These are phyloP conservation scores for Cephus rjabovi DNA, from an alignment of 2,888 invertebrate genomes.

Conservation along the genomic window DNA sequence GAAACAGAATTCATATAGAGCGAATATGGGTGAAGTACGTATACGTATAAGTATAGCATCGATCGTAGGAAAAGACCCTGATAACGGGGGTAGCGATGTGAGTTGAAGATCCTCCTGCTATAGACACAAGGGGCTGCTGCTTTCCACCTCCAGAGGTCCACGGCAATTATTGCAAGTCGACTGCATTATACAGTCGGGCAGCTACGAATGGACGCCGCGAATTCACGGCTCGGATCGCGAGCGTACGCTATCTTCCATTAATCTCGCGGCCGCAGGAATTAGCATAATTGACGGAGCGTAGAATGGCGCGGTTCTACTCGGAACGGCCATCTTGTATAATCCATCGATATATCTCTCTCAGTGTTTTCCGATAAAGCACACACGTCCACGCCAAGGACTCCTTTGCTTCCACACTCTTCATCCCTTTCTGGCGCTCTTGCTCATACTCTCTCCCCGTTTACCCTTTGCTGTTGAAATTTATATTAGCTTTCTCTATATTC, in stretches of 20 bases:
- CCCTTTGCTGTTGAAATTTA: not conserved
- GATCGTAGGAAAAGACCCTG: not conserved
- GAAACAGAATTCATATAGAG: not conserved
- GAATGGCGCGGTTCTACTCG: slow-evolving; percentile 62
- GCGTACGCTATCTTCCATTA: slow-evolving; percentile 61
- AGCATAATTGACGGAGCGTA: slow-evolving; percentile 66
- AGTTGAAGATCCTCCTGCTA: not conserved
- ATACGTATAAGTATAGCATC: not conserved
- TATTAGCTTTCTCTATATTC: not conserved
- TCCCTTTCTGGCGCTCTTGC: not conserved
- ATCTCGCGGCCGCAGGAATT: slow-evolving; percentile 65
- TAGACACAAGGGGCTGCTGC: not conserved
- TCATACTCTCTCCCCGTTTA: too few species aligned
- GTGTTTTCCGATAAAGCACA: slow-evolving; percentile 58
- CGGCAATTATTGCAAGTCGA: slow-evolving; percentile 33
- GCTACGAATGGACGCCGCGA: slow-evolving; percentile 49
- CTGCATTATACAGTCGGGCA: slow-evolving; percentile 51
- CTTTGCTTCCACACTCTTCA: not conserved
- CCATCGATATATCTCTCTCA: slow-evolving; percentile 63
- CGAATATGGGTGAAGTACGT: not conserved
- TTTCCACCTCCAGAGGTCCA: not conserved
- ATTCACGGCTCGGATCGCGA: slow-evolving; percentile 37
- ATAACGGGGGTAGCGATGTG: not conserved
- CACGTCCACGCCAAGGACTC: slow-evolving; percentile 25
- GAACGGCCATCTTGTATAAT: slow-evolving; percentile 62